phyloP scores from a whole-genome alignment of 2,113 vertebrate genomes.

The Empidonax traillii region DNA sequence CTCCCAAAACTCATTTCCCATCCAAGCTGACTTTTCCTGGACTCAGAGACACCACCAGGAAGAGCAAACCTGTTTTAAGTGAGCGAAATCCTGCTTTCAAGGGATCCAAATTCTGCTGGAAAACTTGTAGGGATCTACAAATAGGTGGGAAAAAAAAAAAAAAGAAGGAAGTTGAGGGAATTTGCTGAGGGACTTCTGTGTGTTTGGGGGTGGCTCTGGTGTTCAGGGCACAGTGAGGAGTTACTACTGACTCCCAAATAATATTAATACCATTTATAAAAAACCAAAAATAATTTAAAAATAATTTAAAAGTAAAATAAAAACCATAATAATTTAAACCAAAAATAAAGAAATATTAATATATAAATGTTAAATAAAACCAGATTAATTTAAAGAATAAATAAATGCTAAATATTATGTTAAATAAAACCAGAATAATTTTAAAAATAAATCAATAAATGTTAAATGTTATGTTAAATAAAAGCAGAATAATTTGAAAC shows the following conservation, averaged over 20 bases:
- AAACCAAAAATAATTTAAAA: too few relatives aligned
- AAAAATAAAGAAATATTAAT: neutral
- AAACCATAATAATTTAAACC: neutral
- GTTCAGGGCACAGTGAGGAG: accelerated
- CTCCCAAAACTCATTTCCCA: neutral
- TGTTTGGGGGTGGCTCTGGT: neutral
- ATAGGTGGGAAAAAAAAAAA: too few relatives aligned
- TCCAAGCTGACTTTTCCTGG: neutral
- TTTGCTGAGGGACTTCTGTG: neutral
- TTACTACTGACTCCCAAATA: neutral
- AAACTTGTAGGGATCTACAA: neutral
- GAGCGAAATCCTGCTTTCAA: neutral
- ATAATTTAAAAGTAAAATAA: neutral
- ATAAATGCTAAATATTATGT: too few relatives aligned
- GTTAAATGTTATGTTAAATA: neutral
- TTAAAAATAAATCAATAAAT: neutral
- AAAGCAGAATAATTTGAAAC: too few relatives aligned
- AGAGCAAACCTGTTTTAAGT: neutral
- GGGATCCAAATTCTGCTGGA: neutral
- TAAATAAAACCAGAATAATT: neutral
- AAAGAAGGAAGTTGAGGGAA: neutral
- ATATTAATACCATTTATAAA: neutral
- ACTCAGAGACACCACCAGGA: neutral
- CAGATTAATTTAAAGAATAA: too few relatives aligned
- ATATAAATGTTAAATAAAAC: too few relatives aligned